Evolutionary conservation across 2,113 vertebrate species (phyloP).

Genomic region (Calyptommatus sinebrachiatus): DNA sequence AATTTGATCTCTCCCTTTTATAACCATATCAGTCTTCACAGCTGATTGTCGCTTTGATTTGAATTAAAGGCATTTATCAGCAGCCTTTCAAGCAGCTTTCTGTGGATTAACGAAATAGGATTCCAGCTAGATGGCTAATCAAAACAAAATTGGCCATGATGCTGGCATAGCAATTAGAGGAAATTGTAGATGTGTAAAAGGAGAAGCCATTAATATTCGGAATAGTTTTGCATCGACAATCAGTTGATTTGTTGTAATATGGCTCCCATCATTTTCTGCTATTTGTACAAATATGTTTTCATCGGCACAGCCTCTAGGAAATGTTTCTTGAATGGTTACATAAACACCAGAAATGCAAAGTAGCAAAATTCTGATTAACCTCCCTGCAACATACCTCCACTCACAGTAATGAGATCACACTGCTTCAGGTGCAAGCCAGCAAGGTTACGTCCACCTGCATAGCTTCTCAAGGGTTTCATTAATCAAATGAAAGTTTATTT

Average conservation of each 20-base stretch:
- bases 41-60: slow-evolving; percentile 40
- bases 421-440: not conserved
- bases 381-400: slow-evolving; percentile 29
- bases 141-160: slow-evolving; percentile 41
- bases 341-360: slow-evolving; percentile 52
- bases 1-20: slow-evolving; percentile 10
- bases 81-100: slow-evolving; percentile 41
- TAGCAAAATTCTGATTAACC: slow-evolving; percentile 45
- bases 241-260: slow-evolving; percentile 61
- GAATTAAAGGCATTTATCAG: slow-evolving; percentile 50
- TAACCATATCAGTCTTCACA: not conserved
- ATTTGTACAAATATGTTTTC: slow-evolving; percentile 67
- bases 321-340: slow-evolving; percentile 59
- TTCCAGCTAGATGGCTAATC: slow-evolving; percentile 46
- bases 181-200: slow-evolving; percentile 60
- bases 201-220: slow-evolving; percentile 59
- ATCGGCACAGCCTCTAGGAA: slow-evolving; percentile 65
- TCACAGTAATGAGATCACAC: slow-evolving; percentile 15
- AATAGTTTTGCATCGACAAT: slow-evolving; percentile 54
- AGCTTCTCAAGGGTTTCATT: not conserved
- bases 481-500: not conserved
- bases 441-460: not conserved
- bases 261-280: slow-evolving; percentile 50
- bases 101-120: slow-evolving; percentile 48
- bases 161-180: slow-evolving; percentile 56